phyloP scores from a whole-genome alignment of 2,797 vertebrate species.

The Ptychobarbus kaznakovi region DNA sequence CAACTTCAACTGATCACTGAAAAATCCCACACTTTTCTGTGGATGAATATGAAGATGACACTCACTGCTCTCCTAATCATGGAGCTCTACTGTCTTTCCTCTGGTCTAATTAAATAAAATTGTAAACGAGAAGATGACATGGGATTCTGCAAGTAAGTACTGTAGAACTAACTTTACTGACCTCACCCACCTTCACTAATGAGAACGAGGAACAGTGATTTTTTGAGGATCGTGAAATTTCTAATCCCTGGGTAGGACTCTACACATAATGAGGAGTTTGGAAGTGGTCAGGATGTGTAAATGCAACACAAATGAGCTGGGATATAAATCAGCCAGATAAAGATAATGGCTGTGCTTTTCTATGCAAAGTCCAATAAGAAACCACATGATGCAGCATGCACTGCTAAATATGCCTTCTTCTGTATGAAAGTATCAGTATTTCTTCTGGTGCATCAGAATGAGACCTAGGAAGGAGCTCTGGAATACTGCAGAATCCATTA shows the following conservation, averaged over 20 bases:
- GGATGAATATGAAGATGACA: conserved; percentile 33
- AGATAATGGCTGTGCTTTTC: neutral
- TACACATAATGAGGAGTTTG: neutral
- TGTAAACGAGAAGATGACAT: neutral
- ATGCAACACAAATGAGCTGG: neutral
- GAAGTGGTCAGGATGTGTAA: conserved; percentile 14
- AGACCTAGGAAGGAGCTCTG: conserved; percentile 44
- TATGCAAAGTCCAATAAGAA: neutral
- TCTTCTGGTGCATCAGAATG: neutral
- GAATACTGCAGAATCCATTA: conserved; percentile 42
- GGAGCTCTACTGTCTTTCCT: conserved; percentile 34
- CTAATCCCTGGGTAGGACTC: conserved; percentile 35
- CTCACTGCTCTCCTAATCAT: conserved; percentile 7
- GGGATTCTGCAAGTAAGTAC: neutral
- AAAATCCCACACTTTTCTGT: neutral
- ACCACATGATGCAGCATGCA: neutral
- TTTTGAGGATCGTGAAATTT: neutral
- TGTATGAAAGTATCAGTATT: conserved; percentile 11
- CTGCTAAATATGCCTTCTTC: neutral
- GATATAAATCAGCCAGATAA: neutral
- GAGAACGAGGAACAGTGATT: neutral
- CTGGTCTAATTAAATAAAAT: conserved; percentile 6
- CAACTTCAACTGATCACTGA: conserved; percentile 3
- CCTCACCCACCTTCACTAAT: conserved; percentile 39
- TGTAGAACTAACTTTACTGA: neutral